Evolutionary conservation across 2,888 invertebrate species (phyloP).

Genomic region (Aricia artaxerxes): DNA sequence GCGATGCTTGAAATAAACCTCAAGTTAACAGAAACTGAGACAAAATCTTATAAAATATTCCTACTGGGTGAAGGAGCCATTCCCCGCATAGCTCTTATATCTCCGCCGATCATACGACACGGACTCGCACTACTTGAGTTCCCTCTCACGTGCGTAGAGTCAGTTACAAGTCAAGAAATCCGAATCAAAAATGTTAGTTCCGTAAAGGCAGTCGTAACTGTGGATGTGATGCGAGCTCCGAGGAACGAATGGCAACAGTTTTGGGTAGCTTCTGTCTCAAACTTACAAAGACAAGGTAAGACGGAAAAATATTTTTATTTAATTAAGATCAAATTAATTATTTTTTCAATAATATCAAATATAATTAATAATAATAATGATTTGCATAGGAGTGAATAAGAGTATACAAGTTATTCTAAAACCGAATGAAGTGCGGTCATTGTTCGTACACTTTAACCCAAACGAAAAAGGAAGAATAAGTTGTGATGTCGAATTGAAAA

Average conservation of each 20-base stretch:
- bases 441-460: conserved; percentile 62
- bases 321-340: too few species aligned
- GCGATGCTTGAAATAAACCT: conserved; percentile 69
- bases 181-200: conserved; percentile 63
- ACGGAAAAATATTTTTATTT: neutral
- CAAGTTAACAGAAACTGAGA: conserved; percentile 64
- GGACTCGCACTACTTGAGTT: conserved; percentile 55
- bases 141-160: conserved; percentile 70
- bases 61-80: conserved; percentile 72
- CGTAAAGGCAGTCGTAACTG: conserved; percentile 54
- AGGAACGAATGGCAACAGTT: conserved; percentile 60
- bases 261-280: conserved; percentile 51
- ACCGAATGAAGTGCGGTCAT: conserved; percentile 54
- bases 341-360: too few species aligned
- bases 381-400: conserved; percentile 54
- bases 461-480: conserved; percentile 58
- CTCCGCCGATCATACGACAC: conserved; percentile 54
- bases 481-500: conserved; percentile 62
- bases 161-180: conserved; percentile 56
- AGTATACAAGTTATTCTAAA: conserved; percentile 51
- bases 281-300: neutral
- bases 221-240: conserved; percentile 50
- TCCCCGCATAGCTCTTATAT: conserved; percentile 62
- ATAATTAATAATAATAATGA: neutral
- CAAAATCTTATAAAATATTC: conserved; percentile 67